Conservation (phyloP, 2,113 vertebrate species). For the Campylorhamphus procurvoides region DNA sequence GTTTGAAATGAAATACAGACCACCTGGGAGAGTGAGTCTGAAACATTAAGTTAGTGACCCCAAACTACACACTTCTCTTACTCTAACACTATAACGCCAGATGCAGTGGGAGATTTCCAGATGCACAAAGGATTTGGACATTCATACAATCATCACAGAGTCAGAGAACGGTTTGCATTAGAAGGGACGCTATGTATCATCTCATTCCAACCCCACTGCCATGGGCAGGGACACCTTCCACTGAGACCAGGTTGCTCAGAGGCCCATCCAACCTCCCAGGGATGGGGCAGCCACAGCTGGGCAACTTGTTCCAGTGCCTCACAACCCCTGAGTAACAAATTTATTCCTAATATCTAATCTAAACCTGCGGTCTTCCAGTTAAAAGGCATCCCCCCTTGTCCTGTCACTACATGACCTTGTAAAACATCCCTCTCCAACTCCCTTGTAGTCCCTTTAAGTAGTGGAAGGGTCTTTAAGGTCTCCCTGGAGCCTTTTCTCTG, state of each 20-base stretch:
- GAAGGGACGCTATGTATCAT: not conserved
- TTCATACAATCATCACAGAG: not conserved
- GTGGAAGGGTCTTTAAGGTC: not conserved
- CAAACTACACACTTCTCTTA: not conserved
- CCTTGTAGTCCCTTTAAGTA: not conserved
- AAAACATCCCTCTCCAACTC: not conserved
- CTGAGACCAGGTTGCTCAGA: not conserved
- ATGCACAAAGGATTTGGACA: not conserved
- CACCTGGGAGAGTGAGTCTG: not conserved
- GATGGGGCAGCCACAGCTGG: not conserved
- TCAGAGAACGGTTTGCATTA: not conserved
- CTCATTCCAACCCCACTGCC: not conserved
- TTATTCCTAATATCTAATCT: not conserved
- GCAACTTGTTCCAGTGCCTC: not conserved
- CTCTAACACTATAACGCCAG: not conserved
- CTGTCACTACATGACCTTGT: not conserved
- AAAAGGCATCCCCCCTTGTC: not conserved
- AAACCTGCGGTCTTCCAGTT: not conserved
- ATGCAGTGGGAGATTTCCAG: not conserved
- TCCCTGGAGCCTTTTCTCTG: not conserved
- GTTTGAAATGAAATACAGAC: not conserved
- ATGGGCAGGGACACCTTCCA: not conserved
- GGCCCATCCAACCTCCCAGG: not conserved
- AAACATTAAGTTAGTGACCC: not conserved
- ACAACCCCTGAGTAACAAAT: not conserved